Conservation (phyloP, 1,140 invertebrate species). For the Drosophila prosaltans region DNA sequence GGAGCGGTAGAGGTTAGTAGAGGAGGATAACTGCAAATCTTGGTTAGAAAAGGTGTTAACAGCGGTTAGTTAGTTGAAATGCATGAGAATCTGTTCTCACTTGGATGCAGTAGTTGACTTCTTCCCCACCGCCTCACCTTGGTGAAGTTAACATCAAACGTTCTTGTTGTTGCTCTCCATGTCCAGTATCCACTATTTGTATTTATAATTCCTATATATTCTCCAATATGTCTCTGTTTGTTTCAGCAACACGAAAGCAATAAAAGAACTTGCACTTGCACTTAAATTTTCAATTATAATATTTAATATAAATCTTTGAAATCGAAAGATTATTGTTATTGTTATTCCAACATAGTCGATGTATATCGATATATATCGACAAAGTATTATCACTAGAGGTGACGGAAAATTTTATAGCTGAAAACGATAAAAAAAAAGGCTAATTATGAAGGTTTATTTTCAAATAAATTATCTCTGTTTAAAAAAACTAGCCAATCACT, state of each 20-base stretch:
- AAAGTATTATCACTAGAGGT: no score
- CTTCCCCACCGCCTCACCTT: not conserved
- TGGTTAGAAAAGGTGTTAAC: not conserved
- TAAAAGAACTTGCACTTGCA: not conserved
- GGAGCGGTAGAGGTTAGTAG: not conserved
- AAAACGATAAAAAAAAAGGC: no score
- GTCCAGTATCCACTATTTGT: not conserved
- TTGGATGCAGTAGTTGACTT: conserved; percentile 3
- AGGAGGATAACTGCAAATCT: not conserved
- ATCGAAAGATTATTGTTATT: conserved; percentile 10
- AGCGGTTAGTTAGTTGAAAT: not conserved
- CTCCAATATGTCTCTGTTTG: not conserved
- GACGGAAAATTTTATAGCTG: no score
- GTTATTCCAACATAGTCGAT: not conserved
- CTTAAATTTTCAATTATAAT: not conserved
- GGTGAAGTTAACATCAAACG: conserved; percentile 1
- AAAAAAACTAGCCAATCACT: no score
- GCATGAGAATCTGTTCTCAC: not conserved
- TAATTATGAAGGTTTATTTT: no score
- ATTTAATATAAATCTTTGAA: not conserved
- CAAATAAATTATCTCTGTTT: no score
- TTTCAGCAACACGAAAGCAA: not conserved
- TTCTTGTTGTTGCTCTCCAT: not conserved
- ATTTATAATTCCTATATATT: not conserved
- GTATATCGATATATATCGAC: no score